Evolutionary conservation across 2,797 vertebrate species (phyloP).

Genomic region (Peromyscus attwateri): DNA sequence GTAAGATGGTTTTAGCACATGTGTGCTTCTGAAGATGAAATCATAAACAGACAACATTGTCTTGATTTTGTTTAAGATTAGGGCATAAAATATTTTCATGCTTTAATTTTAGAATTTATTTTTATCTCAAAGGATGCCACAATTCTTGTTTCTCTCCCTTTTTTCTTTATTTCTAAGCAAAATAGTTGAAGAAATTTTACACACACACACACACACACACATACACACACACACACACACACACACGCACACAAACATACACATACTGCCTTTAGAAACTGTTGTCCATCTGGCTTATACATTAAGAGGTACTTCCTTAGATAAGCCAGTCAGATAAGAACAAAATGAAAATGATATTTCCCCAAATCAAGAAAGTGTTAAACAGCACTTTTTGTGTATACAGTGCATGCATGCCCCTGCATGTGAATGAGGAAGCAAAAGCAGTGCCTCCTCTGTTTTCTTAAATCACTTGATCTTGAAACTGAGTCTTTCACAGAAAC

Average conservation of each 20-base stretch:
- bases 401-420: neutral
- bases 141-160: neutral
- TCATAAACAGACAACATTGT: neutral
- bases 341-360: neutral
- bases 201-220: neutral
- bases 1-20: neutral
- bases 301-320: neutral
- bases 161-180: slow-evolving; percentile 28
- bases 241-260: neutral
- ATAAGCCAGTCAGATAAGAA: neutral
- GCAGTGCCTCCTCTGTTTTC: neutral
- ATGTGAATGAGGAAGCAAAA: neutral
- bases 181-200: neutral
- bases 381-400: neutral
- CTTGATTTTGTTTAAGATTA: neutral
- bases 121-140: neutral
- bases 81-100: neutral
- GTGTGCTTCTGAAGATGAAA: neutral
- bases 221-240: neutral
- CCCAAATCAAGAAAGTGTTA: neutral
- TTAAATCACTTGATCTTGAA: neutral
- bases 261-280: neutral
- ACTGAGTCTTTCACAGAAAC: neutral
- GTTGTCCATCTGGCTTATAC: neutral
- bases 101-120: slow-evolving; percentile 22